These are phyloP conservation scores for Halictus ligatus DNA, from an alignment of 2,888 invertebrate genomes.

Conservation along the genomic window DNA sequence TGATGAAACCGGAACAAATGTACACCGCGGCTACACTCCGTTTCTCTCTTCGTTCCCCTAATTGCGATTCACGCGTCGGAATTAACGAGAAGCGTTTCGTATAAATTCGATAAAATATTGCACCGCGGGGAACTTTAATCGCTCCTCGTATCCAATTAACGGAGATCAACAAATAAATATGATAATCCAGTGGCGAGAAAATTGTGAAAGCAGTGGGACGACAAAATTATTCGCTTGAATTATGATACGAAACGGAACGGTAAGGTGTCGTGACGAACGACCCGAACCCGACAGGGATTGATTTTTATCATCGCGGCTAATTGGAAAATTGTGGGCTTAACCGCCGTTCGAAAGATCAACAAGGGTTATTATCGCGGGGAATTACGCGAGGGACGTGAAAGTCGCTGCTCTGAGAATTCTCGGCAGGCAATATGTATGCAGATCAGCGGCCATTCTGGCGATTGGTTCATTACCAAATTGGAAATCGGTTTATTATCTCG, in stretches of 20 bases:
- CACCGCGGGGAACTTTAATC: not conserved
- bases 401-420: not conserved
- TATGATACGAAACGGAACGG: not conserved
- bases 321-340: conserved; percentile 46
- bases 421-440: conserved; percentile 58
- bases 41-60: not conserved
- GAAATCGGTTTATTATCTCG: conserved; percentile 34
- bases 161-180: not conserved
- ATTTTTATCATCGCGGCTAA: conserved; percentile 40
- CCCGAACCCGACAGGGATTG: conserved; percentile 28
- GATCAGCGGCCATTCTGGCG: conserved; percentile 44
- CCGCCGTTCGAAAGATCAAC: not conserved
- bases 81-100: not conserved
- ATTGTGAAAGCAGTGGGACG: not conserved
- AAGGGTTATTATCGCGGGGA: conserved; percentile 18
- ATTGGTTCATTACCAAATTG: conserved; percentile 65
- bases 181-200: conserved; percentile 3
- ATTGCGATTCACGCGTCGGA: not conserved
- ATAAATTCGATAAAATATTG: not conserved
- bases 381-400: conserved; percentile 8
- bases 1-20: not conserved
- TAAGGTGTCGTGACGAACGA: conserved; percentile 24
- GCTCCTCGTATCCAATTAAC: not conserved
- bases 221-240: not conserved
- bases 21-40: not conserved